Percentiles rank a stretch among this genome's conserved stretches.
Evolutionary conservation across 2,113 vertebrate genomes (phyloP).

Genomic region (Callopanchax toddi): DNA sequence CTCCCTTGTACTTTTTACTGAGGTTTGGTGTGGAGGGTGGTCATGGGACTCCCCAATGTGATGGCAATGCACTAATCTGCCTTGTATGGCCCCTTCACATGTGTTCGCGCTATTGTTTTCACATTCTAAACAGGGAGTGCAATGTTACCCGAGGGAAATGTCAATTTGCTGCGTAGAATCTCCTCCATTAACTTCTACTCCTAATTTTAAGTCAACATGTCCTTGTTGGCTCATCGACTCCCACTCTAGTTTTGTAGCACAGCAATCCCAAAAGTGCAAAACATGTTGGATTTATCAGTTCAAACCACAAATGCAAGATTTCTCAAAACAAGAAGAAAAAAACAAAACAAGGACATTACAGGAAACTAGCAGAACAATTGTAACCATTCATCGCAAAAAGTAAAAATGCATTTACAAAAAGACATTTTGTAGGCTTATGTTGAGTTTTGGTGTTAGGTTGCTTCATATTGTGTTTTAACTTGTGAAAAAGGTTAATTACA

Average conservation of each 20-base stretch:
- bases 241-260: not conserved
- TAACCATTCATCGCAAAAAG: no score
- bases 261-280: no score
- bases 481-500: no score
- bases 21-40: conserved; percentile 61
- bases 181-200: conserved; percentile 20
- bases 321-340: no score
- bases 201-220: conserved; percentile 14
- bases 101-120: conserved; percentile 72
- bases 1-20: conserved; percentile 65
- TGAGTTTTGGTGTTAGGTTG: no score
- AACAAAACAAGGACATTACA: no score
- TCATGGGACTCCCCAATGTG: conserved; percentile 72
- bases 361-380: no score
- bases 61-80: conserved; percentile 70
- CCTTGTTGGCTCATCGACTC: conserved; percentile 5
- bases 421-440: no score
- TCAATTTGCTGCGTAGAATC: conserved; percentile 35
- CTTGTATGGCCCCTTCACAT: conserved; percentile 66
- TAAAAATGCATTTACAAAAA: no score
- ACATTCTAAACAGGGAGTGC: conserved; percentile 63
- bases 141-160: conserved; percentile 50
- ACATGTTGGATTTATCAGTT: no score
- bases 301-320: no score
- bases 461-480: no score